phyloP scores from a whole-genome alignment of 2,113 vertebrate species.

The Cyprinodon tularosa region DNA sequence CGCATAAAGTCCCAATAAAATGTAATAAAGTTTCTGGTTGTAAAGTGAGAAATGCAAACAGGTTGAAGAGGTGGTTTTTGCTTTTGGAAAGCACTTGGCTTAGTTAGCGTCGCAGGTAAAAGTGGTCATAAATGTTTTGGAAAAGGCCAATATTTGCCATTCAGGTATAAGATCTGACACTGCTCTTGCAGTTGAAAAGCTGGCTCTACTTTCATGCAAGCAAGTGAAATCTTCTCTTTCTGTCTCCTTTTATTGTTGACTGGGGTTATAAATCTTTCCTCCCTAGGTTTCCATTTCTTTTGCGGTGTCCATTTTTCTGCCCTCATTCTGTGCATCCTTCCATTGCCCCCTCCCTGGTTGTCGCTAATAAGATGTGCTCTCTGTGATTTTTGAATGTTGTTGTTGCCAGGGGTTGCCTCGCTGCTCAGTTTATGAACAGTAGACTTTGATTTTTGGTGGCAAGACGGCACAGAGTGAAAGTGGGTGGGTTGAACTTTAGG shows the following conservation, averaged over 20 bases:
- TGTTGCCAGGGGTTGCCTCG: neutral
- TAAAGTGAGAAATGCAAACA: neutral
- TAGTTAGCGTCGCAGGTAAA: neutral
- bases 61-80: too few relatives aligned
- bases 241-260: constrained; percentile 11
- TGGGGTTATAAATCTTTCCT: constrained; percentile 45
- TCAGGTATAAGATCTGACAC: neutral
- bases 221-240: neutral
- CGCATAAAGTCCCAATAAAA: neutral
- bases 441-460: constrained; percentile 16
- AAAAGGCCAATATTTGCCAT: neutral
- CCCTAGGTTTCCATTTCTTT: constrained; percentile 32
- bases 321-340: neutral
- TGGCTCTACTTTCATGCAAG: neutral
- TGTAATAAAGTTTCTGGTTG: neutral
- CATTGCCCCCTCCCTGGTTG: neutral
- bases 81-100: neutral
- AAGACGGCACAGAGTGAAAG: constrained; percentile 6
- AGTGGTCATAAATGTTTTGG: neutral
- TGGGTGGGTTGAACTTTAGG: constrained; percentile 5
- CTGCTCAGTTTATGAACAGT: neutral
- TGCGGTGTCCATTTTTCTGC: constrained; percentile 8
- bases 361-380: constrained; percentile 4
- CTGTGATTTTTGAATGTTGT: constrained; percentile 2
- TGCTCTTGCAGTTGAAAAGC: neutral